A percentile compares a stretch with the other conserved stretches of the same genome.
Conservation (phyloP, 1,140 invertebrate genomes). For the Drosophila sproati region DNA sequence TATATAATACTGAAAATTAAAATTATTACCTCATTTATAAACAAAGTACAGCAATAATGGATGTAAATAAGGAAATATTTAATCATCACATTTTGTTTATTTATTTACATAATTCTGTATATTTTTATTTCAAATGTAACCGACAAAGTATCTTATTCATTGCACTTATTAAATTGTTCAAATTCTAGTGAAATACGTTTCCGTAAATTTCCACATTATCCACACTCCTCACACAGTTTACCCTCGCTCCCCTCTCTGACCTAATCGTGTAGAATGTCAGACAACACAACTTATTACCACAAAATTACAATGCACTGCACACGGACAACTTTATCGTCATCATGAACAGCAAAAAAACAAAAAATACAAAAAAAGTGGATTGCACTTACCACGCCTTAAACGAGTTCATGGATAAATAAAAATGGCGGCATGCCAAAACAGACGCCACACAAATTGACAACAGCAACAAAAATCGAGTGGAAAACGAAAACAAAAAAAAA, state of each 20-base stretch:
- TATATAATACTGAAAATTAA: not conserved
- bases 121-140: no score
- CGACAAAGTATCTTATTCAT: no score
- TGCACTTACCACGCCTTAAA: conserved; percentile 71
- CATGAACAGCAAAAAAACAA: conserved; percentile 27
- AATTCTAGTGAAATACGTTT: not conserved
- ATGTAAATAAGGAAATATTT: no score
- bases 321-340: conserved; percentile 42
- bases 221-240: not conserved
- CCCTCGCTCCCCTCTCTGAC: not conserved
- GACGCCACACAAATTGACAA: conserved; percentile 36
- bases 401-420: conserved; percentile 79
- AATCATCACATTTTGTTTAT: no score
- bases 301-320: conserved; percentile 52
- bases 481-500: conserved; percentile 25
- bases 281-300: conserved; percentile 15
- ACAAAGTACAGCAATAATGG: no score
- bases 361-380: conserved; percentile 22
- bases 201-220: not conserved
- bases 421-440: conserved; percentile 76
- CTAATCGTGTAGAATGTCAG: conserved; percentile 33
- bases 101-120: no score
- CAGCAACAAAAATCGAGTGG: conserved; percentile 15
- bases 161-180: not conserved
- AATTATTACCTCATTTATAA: no score